Evolutionary conservation across 2,888 invertebrate species (phyloP).

Genomic region (Shargacucullia verbasci): DNA sequence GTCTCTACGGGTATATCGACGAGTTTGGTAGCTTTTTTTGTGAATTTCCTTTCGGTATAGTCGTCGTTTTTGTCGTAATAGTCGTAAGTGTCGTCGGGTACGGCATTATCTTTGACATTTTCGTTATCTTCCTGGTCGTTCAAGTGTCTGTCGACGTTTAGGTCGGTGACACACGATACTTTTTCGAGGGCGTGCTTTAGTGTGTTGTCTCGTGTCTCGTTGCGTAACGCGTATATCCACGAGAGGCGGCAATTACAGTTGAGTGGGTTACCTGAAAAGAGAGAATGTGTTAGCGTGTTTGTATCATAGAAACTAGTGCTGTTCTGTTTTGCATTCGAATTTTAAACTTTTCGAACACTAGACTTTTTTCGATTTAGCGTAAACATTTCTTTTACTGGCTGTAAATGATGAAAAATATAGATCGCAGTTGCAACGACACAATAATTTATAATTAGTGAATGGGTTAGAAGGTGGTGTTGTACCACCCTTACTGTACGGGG

Average conservation of each 20-base stretch:
- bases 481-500: neutral
- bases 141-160: constrained; percentile 70
- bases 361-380: too few relatives aligned
- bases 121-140: constrained; percentile 71
- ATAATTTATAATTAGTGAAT: too few relatives aligned
- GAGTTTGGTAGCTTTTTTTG: constrained; percentile 75
- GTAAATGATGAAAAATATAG: too few relatives aligned
- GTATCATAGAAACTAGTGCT: constrained; percentile 8
- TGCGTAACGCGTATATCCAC: constrained; percentile 93
- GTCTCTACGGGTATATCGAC: constrained; percentile 79
- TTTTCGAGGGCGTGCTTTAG: constrained; percentile 92
- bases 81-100: constrained; percentile 80
- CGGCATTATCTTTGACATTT: constrained; percentile 65
- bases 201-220: constrained; percentile 92
- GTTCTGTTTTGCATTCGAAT: constrained; percentile 25
- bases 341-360: too few relatives aligned
- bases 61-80: constrained; percentile 82
- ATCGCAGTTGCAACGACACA: too few relatives aligned
- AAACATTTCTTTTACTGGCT: too few relatives aligned
- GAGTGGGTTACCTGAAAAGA: constrained; percentile 93
- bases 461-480: too few relatives aligned
- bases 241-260: constrained; percentile 95
- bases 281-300: constrained; percentile 53
- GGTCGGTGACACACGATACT: constrained; percentile 91
- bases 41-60: constrained; percentile 70